Conservation (phyloP, 2,797 vertebrate genomes). For the Cyclura pinguis region DNA sequence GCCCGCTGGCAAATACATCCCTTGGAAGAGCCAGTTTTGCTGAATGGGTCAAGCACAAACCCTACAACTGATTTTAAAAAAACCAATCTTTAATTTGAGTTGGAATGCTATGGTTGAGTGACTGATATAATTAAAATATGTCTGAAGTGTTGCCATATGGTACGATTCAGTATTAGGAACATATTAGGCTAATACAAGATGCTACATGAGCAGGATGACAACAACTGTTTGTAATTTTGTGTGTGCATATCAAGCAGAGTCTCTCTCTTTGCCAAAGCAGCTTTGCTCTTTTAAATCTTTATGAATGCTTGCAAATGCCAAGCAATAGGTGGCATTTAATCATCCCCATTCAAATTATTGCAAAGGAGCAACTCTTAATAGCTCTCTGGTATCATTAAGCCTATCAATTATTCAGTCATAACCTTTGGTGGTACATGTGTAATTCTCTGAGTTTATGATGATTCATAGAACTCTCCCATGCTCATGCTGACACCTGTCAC, state of each 20-base stretch:
- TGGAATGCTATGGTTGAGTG: not conserved
- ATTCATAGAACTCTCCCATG: not conserved
- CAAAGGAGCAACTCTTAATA: conserved; percentile 16
- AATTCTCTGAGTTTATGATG: conserved; percentile 34
- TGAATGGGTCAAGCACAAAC: not conserved
- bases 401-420: conserved; percentile 25
- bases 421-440: not conserved
- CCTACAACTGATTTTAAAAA: not conserved
- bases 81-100: not conserved
- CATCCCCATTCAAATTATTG: conserved; percentile 30
- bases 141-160: conserved; percentile 20
- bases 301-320: not conserved
- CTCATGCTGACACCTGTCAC: not conserved
- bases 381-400: conserved; percentile 4
- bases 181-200: conserved; percentile 20
- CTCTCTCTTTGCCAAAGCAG: conserved; percentile 1
- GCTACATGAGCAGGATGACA: conserved; percentile 21
- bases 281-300: conserved; percentile 26
- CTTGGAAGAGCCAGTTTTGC: not conserved
- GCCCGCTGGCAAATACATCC: not conserved
- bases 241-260: conserved; percentile 9
- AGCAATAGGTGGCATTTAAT: fast-evolving
- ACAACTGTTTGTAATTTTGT: conserved; percentile 25
- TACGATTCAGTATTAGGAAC: conserved; percentile 5
- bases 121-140: not conserved